These are phyloP conservation scores for Eumeta japonica DNA, from an alignment of 1,140 invertebrate genomes.

Conservation along the genomic window DNA sequence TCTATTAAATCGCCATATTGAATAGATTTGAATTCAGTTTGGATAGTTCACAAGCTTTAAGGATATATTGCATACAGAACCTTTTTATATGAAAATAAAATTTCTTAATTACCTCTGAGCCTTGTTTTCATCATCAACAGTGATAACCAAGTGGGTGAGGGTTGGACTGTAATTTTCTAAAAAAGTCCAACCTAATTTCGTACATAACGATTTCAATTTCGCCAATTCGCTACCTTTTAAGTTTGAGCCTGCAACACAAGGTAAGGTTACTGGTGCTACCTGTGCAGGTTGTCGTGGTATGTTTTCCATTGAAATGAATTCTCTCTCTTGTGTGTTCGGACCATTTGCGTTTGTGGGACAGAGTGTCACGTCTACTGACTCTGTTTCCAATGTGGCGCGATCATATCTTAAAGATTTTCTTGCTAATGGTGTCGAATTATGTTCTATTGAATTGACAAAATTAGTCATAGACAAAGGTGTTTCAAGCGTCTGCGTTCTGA, in stretches of 20 bases:
- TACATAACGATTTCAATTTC: conserved; percentile 28
- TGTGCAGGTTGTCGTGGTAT: conserved; percentile 10
- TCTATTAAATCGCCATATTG: too few relatives aligned
- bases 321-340: conserved; percentile 39
- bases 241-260: conserved; percentile 38
- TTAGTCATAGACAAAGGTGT: conserved; percentile 39
- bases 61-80: too few relatives aligned
- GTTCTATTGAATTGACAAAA: conserved; percentile 37
- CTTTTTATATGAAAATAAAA: conserved; percentile 5
- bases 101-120: conserved; percentile 30
- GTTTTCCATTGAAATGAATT: conserved; percentile 34
- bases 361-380: conserved; percentile 27
- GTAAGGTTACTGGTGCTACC: too few relatives aligned
- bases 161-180: conserved; percentile 33
- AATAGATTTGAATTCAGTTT: too few relatives aligned
- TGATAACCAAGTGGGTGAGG: conserved; percentile 47
- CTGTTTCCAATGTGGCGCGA: conserved; percentile 14
- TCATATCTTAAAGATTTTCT: conserved; percentile 41
- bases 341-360: conserved; percentile 21
- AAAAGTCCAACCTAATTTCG: conserved; percentile 29
- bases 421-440: conserved; percentile 42
- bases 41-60: too few relatives aligned
- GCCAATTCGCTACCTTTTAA: conserved; percentile 20
- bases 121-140: conserved; percentile 41
- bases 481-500: conserved; percentile 21